Percentiles rank a stretch among this genome's conserved stretches.
phyloP scores from a whole-genome alignment of 2,113 vertebrate species.

The Pontoporia blainvillei region DNA sequence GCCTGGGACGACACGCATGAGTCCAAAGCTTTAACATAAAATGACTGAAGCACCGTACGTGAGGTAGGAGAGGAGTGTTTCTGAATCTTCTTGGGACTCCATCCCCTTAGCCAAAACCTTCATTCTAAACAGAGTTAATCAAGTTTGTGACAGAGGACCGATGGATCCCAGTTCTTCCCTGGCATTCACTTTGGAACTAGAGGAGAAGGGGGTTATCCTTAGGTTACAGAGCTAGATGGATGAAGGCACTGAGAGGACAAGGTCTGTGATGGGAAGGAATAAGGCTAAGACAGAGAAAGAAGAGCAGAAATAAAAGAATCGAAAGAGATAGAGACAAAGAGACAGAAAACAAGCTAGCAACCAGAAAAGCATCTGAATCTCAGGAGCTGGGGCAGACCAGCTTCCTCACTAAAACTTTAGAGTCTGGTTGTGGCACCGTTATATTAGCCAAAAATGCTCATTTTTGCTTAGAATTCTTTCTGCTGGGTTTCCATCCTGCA shows the following conservation, averaged over 20 bases:
- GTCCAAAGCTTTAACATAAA: neutral
- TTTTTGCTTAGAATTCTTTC: conserved; percentile 2
- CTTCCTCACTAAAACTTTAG: neutral
- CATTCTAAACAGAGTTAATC: neutral
- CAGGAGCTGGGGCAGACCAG: neutral
- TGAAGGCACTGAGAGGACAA: neutral
- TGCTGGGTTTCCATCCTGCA: neutral
- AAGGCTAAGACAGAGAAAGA: neutral
- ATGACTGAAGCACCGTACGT: neutral
- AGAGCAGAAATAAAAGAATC: neutral
- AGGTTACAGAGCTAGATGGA: neutral
- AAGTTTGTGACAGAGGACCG: neutral
- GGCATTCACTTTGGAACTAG: neutral
- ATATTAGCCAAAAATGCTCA: neutral
- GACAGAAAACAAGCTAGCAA: neutral
- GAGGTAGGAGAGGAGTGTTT: neutral
- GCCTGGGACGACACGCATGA: neutral
- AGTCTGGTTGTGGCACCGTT: neutral
- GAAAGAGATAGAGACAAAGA: neutral
- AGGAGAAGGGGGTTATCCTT: neutral
- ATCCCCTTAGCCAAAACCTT: neutral
- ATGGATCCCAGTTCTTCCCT: neutral
- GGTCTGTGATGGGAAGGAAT: neutral
- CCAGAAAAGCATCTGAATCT: neutral
- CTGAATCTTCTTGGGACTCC: neutral